These are phyloP conservation scores for Calcarius ornatus DNA, from an alignment of 2,113 vertebrate genomes.

Conservation along the genomic window DNA sequence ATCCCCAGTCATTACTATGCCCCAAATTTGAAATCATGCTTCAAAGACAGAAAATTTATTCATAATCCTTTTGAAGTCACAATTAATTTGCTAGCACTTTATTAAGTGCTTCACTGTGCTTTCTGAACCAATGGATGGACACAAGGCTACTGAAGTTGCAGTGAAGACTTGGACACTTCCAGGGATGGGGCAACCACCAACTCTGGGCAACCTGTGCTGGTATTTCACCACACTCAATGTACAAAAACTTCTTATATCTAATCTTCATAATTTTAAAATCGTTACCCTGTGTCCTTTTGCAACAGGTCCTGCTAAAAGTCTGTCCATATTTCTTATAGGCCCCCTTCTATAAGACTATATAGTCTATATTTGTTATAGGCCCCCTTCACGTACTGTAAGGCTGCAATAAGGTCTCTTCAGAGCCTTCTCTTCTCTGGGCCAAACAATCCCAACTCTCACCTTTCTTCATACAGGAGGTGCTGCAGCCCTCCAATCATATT, in stretches of 20 bases:
- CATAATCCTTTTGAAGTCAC: neutral
- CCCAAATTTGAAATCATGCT: neutral
- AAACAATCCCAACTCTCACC: neutral
- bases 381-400: neutral
- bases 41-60: neutral
- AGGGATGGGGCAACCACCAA: neutral
- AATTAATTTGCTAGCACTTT: neutral
- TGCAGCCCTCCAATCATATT: neutral
- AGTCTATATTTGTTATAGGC: neutral
- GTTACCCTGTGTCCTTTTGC: rapidly evolving
- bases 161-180: neutral
- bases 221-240: neutral
- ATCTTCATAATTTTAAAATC: neutral
- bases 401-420: neutral
- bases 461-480: neutral
- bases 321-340: neutral
- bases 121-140: neutral
- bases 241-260: neutral
- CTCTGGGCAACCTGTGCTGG: neutral
- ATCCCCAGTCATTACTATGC: neutral
- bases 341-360: too few species aligned
- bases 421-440: neutral
- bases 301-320: neutral
- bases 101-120: neutral
- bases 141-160: neutral